Percentiles rank a stretch among this genome's conserved stretches.
These are phyloP conservation scores for Peromyscus attwateri DNA, from an alignment of 2,797 vertebrate genomes.

Conservation along the genomic window DNA sequence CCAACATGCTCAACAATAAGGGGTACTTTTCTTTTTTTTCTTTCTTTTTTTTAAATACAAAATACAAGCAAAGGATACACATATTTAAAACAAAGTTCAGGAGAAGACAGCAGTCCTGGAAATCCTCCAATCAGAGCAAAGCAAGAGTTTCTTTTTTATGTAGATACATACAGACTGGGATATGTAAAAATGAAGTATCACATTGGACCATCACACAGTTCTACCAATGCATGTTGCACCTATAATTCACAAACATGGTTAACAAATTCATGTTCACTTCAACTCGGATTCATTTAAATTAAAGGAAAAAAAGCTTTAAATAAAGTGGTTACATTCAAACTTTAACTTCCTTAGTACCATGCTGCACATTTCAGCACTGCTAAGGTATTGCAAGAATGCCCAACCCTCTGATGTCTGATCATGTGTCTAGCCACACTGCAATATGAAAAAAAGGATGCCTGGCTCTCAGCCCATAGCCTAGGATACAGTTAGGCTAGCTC, in stretches of 20 bases:
- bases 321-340: slow-evolving; percentile 90
- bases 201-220: slow-evolving; percentile 89
- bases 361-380: slow-evolving; percentile 83
- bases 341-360: slow-evolving; percentile 87
- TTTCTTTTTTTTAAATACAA: slow-evolving; percentile 89
- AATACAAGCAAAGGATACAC: slow-evolving; percentile 91
- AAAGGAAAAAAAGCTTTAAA: slow-evolving; percentile 85
- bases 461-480: neutral
- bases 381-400: slow-evolving; percentile 83
- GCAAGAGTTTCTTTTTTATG: slow-evolving; percentile 86
- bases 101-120: slow-evolving; percentile 88
- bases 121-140: slow-evolving; percentile 89
- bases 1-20: slow-evolving; percentile 91
- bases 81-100: slow-evolving; percentile 90
- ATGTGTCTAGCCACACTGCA: slow-evolving; percentile 15
- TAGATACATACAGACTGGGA: slow-evolving; percentile 89
- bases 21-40: slow-evolving; percentile 84
- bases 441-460: neutral
- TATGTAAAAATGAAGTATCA: slow-evolving; percentile 89
- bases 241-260: slow-evolving; percentile 89
- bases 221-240: slow-evolving; percentile 89
- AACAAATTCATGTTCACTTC: slow-evolving; percentile 88
- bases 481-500: slow-evolving; percentile 50
- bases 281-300: slow-evolving; percentile 83
- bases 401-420: slow-evolving; percentile 71